Conservation (phyloP, 2,113 vertebrate species). For the Alaudala cheleensis region DNA sequence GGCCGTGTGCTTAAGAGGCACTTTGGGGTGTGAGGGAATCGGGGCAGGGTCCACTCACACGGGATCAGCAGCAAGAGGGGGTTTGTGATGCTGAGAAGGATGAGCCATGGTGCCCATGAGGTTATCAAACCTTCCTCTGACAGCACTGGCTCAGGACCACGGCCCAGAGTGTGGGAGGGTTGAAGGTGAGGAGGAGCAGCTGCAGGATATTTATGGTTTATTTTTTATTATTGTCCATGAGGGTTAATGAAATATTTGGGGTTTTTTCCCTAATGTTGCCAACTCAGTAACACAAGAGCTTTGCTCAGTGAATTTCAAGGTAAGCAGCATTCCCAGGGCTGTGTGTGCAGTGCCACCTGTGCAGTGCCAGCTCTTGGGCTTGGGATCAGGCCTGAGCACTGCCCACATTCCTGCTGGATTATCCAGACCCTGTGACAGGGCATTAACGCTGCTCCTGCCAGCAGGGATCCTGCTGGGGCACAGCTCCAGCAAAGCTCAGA, state of each 20-base stretch:
- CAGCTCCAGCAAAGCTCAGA: not conserved
- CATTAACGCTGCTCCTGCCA: not conserved
- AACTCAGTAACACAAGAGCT: not conserved
- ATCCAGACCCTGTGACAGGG: not conserved
- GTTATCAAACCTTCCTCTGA: not conserved
- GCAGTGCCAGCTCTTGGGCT: not conserved
- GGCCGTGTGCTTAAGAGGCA: not conserved
- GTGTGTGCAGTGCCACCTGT: too few species aligned
- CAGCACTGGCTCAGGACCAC: rapidly evolving
- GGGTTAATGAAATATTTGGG: not conserved
- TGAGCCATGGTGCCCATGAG: rapidly evolving
- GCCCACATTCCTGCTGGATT: not conserved
- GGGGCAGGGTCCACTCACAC: not conserved
- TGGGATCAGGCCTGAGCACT: not conserved
- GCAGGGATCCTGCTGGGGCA: not conserved
- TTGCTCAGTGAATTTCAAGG: not conserved
- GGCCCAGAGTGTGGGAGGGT: not conserved
- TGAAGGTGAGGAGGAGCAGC: not conserved
- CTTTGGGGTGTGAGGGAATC: rapidly evolving
- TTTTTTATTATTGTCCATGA: not conserved
- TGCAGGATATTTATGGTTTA: not conserved
- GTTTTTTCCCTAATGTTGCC: rapidly evolving
- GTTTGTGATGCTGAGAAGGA: not conserved
- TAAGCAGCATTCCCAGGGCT: not conserved
- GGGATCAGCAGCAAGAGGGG: rapidly evolving